Conservation (phyloP, 2,797 vertebrate genomes). For the Lutjanus campechanus region DNA sequence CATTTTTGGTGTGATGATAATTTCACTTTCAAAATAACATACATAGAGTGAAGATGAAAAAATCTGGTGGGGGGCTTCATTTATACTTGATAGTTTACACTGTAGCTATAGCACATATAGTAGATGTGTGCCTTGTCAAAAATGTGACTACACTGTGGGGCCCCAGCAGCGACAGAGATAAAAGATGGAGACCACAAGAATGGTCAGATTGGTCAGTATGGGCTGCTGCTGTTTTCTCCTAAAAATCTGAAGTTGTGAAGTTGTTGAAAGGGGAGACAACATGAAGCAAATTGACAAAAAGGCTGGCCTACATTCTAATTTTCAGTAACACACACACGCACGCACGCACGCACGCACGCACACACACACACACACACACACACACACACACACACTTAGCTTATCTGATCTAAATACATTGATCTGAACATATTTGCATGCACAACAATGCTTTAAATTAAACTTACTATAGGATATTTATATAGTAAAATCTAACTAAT, state of each 20-base stretch:
- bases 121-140: neutral
- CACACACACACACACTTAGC: neutral
- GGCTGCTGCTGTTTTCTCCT: neutral
- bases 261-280: neutral
- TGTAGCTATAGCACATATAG: too few species aligned
- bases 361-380: too few species aligned
- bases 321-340: neutral
- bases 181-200: neutral
- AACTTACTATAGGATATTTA: too few species aligned
- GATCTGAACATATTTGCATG: neutral
- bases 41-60: neutral
- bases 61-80: neutral
- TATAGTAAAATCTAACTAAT: neutral
- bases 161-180: neutral
- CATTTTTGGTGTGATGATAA: slow-evolving; percentile 2
- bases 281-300: neutral
- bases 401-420: neutral
- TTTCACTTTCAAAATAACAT: neutral
- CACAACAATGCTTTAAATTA: neutral
- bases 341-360: too few species aligned
- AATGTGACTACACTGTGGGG: neutral
- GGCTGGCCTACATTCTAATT: too few species aligned
- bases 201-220: neutral
- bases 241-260: neutral
- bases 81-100: neutral